Base-by-base conservation (phyloP, 2,113 vertebrate species). In the Erinaceus europaeus region DNA sequence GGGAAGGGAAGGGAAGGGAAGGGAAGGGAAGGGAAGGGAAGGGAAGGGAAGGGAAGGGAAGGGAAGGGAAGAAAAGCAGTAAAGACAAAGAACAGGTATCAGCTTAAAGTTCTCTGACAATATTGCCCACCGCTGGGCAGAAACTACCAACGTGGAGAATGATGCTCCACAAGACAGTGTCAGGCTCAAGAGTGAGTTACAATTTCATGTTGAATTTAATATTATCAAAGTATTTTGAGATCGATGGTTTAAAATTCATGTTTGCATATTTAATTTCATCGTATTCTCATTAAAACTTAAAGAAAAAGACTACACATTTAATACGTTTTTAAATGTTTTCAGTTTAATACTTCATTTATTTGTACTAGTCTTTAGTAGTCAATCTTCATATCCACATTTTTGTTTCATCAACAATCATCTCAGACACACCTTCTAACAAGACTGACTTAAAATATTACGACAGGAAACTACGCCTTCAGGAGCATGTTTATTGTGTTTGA, bases 401-500 rank as follows among this genome's bases (percentile, higher is more conserved):
- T 92, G 95, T 93, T 90, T 96, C 96, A 95, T 94, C 95, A 95
- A 96, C 94, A 95, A 95, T 94, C 95, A 97, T 94, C 95, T 96
- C 95, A 96, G 96, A 97, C 96, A 97, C 84, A 95, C 94, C 65
- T 95, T 93, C 93, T 95, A 94, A 96, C 89, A 96, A 96, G 95
- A 96, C 57, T 96, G 93, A 95, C 95, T 97, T 97, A 95, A 96
- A 96, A 96, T 94, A 97, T 96, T 96, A 97, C 97, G 97, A 97
- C 97, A 96, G 97, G 97, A 97, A 98, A 97, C 95, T 97, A 95
- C 95, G 97, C 97, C 97, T 97, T 98, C 96, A 97, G 98, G 97
- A 98, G 97, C 96, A 97, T 97, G 97, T 98, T 98, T 98, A 98
- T 98, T 98, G 97, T 98, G 97, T 98, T 98, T 97, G 98, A 98